phyloP scores from a whole-genome alignment of 2,888 invertebrate genomes.

The Agonopterix heracliana region DNA sequence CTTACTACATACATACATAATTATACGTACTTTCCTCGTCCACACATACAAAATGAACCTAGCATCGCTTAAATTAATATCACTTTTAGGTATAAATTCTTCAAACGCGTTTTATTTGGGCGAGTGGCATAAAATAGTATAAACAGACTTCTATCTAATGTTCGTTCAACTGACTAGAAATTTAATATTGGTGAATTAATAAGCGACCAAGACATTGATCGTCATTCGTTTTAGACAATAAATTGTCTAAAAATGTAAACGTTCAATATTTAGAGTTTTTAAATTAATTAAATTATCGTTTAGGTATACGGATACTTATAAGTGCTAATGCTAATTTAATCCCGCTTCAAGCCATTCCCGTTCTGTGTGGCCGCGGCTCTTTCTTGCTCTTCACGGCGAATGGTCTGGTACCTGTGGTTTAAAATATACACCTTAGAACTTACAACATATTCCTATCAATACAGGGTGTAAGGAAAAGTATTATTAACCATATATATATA shows the following conservation, averaged over 20 bases:
- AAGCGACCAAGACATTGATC: too few relatives aligned
- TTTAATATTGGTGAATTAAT: too few relatives aligned
- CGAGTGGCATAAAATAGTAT: background rate
- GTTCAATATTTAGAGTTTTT: slow-evolving; percentile 2
- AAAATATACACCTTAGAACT: slow-evolving; percentile 7
- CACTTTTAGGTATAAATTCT: slow-evolving; percentile 61
- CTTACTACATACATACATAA: slow-evolving; percentile 27
- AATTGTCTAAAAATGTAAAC: slow-evolving; percentile 18
- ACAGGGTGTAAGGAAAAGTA: too few relatives aligned
- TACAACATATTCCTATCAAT: slow-evolving; percentile 1
- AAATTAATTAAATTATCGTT: too few relatives aligned
- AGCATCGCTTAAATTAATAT: slow-evolving; percentile 71
- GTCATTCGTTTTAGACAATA: too few relatives aligned
- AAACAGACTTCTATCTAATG: too few relatives aligned
- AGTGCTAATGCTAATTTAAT: slow-evolving; percentile 37
- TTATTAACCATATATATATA: too few relatives aligned
- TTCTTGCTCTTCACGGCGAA: slow-evolving; percentile 70
- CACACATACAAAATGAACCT: slow-evolving; percentile 62
- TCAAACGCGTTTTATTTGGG: slow-evolving; percentile 18
- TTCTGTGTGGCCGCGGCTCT: slow-evolving; percentile 66
- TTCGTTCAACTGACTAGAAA: too few relatives aligned
- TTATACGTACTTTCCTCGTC: slow-evolving; percentile 17
- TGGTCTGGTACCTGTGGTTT: slow-evolving; percentile 69
- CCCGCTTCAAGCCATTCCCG: slow-evolving; percentile 78
- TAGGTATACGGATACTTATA: too few relatives aligned